Evolutionary conservation across 2,888 invertebrate species (phyloP).

Genomic region (Megaustenia siamemsis): DNA sequence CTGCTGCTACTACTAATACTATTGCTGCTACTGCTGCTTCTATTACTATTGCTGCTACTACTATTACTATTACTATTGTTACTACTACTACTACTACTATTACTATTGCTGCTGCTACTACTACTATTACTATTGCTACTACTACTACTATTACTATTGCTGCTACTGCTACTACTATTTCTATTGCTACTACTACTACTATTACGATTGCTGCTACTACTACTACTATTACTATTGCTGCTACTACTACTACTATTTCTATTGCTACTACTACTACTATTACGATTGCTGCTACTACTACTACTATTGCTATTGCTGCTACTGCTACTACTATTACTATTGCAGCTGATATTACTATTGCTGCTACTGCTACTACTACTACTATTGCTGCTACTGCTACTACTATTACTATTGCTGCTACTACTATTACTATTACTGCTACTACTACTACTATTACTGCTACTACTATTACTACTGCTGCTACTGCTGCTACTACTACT

Average conservation of each 20-base stretch:
- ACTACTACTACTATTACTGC: constrained; percentile 28
- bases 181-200: neutral
- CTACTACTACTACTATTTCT: neutral
- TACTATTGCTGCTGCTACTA: neutral
- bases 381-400: constrained; percentile 25
- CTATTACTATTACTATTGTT: constrained; percentile 6
- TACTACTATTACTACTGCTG: constrained; percentile 39
- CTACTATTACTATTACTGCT: constrained; percentile 29
- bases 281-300: neutral
- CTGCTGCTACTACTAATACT: too few relatives aligned
- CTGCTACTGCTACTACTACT: neutral
- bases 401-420: constrained; percentile 29
- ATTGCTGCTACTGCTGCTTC: too few relatives aligned
- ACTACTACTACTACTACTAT: constrained; percentile 10
- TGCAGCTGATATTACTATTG: neutral
- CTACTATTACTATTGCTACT: too few relatives aligned
- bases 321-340: neutral
- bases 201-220: neutral
- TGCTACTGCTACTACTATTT: neutral
- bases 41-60: constrained; percentile 23
- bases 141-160: too few relatives aligned
- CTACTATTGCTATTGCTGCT: constrained; percentile 2
- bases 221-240: neutral
- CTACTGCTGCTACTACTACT: too few relatives aligned
- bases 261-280: neutral